Percentiles rank a stretch among this genome's conserved stretches.
Evolutionary conservation across 2,113 vertebrate genomes (phyloP).

Genomic region (Otus sunia): DNA sequence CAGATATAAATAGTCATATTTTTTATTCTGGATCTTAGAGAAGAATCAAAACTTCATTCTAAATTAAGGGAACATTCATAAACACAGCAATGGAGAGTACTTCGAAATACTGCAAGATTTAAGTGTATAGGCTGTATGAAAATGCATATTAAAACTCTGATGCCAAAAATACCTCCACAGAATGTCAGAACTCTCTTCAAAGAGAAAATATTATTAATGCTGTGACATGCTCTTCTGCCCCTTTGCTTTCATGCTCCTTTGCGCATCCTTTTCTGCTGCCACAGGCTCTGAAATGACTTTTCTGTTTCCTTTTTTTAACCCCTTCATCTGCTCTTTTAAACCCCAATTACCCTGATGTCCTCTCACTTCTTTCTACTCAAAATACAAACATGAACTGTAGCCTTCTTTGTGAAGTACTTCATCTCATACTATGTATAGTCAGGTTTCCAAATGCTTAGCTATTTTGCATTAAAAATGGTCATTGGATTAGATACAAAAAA

Average conservation of each 20-base stretch:
- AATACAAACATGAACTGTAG: not conserved
- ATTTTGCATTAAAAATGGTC: not conserved
- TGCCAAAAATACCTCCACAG: slow-evolving; percentile 31
- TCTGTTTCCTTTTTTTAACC: slow-evolving; percentile 19
- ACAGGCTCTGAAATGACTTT: not conserved
- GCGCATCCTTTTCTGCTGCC: not conserved
- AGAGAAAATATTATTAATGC: slow-evolving; percentile 37
- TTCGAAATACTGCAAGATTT: not conserved
- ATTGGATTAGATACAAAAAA: not conserved
- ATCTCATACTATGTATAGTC: not conserved
- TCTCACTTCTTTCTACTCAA: not conserved
- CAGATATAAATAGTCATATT: not conserved
- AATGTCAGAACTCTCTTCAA: slow-evolving; percentile 47
- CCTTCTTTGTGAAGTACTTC: not conserved
- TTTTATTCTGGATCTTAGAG: not conserved
- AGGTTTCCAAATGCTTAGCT: not conserved
- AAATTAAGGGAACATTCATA: not conserved
- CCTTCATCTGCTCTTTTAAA: not conserved
- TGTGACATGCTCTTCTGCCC: not conserved
- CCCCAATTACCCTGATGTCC: not conserved
- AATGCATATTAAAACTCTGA: slow-evolving; percentile 9
- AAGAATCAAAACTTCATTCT: not conserved
- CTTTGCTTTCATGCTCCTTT: slow-evolving; percentile 23
- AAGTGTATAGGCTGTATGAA: not conserved
- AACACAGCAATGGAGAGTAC: not conserved